phyloP scores from a whole-genome alignment of 2,888 invertebrate species.

The Lasioglossum malachurum region DNA sequence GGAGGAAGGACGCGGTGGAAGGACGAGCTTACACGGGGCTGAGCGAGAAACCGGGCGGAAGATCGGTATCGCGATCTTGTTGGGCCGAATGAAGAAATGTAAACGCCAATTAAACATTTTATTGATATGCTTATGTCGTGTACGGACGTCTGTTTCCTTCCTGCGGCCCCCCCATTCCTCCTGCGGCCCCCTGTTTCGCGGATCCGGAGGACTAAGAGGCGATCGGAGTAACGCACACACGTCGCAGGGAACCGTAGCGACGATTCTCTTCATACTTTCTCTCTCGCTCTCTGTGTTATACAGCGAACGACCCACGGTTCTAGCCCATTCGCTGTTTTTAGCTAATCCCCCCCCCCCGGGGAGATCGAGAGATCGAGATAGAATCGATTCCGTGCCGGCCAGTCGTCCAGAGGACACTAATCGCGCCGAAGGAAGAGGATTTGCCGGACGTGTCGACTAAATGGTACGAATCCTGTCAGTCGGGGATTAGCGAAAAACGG shows the following conservation, averaged over 20 bases:
- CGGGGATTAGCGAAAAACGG: slow-evolving; percentile 64
- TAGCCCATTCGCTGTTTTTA: slow-evolving; percentile 60
- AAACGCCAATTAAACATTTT: slow-evolving; percentile 84
- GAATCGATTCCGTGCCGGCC: slow-evolving; percentile 70
- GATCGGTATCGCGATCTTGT: slow-evolving; percentile 81
- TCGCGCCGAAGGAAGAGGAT: slow-evolving; percentile 66
- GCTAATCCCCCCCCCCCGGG: slow-evolving; percentile 70
- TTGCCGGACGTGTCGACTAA: slow-evolving; percentile 63
- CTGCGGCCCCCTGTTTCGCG: not conserved
- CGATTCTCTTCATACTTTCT: not conserved
- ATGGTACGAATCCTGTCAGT: slow-evolving; percentile 65
- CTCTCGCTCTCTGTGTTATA: not conserved
- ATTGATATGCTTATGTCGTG: slow-evolving; percentile 83
- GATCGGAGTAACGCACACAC: slow-evolving; percentile 51
- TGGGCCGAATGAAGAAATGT: slow-evolving; percentile 82
- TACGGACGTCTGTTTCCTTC: slow-evolving; percentile 72
- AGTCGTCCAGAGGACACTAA: slow-evolving; percentile 61
- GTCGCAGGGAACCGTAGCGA: not conserved
- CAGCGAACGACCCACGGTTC: not conserved
- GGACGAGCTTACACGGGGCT: slow-evolving; percentile 68
- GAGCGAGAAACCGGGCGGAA: slow-evolving; percentile 70
- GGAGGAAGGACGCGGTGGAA: slow-evolving; percentile 57
- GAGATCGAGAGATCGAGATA: slow-evolving; percentile 71
- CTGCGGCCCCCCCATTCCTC: not conserved
- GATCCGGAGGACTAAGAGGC: slow-evolving; percentile 36